A percentile compares a stretch with the other conserved stretches of the same genome.
These are phyloP conservation scores for Bombus impatiens DNA, from an alignment of 1,140 invertebrate species.

Conservation along the genomic window DNA sequence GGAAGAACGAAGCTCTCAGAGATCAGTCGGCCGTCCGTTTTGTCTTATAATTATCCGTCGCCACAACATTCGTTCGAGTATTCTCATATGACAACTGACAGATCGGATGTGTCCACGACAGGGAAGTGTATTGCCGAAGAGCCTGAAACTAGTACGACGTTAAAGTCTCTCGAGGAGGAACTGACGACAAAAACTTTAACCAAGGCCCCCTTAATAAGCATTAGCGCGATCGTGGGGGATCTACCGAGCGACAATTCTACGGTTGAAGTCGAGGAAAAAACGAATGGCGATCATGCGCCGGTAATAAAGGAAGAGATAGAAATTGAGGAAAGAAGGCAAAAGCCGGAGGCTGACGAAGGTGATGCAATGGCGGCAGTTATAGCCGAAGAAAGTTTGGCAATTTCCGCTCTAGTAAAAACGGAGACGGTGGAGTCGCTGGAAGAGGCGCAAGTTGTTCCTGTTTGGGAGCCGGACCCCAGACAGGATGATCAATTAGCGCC, in stretches of 20 bases:
- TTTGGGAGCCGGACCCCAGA: slow-evolving; percentile 72
- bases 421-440: slow-evolving; percentile 59
- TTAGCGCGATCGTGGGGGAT: slow-evolving; percentile 87
- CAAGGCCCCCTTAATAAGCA: slow-evolving; percentile 87
- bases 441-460: slow-evolving; percentile 77
- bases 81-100: slow-evolving; percentile 56
- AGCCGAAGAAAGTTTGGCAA: slow-evolving; percentile 51
- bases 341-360: slow-evolving; percentile 17
- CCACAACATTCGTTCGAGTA: slow-evolving; percentile 77
- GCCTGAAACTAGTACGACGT: slow-evolving; percentile 29
- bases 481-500: slow-evolving; percentile 59
- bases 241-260: slow-evolving; percentile 74
- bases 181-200: slow-evolving; percentile 45
- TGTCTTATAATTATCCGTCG: slow-evolving; percentile 76
- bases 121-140: slow-evolving; percentile 68
- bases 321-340: slow-evolving; percentile 19
- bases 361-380: not conserved
- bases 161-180: slow-evolving; percentile 19
- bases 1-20: slow-evolving; percentile 73
- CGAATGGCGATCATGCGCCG: not conserved
- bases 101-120: slow-evolving; percentile 37
- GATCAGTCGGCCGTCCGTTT: slow-evolving; percentile 74
- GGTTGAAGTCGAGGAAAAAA: slow-evolving; percentile 28
- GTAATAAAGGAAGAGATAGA: not conserved
- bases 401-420: slow-evolving; percentile 72